Conservation (phyloP, 64 coral and sea anemone genomes). For the Porites australiensis region DNA sequence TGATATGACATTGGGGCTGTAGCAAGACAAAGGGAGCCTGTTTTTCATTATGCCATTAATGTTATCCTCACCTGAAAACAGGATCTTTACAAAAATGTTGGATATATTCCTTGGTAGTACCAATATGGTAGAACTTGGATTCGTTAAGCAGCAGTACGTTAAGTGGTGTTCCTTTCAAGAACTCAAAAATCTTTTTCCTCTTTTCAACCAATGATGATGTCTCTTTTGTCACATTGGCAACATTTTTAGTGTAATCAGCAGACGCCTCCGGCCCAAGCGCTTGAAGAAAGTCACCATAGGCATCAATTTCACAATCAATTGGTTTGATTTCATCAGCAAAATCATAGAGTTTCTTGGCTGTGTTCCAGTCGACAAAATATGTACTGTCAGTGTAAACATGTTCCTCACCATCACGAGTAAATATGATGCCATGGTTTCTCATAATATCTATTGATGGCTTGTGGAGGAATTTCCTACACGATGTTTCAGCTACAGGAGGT, state of each 20-base stretch:
- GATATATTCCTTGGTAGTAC: slow-evolving; percentile 89
- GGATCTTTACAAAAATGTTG: slow-evolving; percentile 88
- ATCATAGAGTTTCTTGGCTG: slow-evolving; percentile 70
- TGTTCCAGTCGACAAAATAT: slow-evolving; percentile 90
- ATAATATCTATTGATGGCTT: slow-evolving; percentile 86
- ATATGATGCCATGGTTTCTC: slow-evolving; percentile 78
- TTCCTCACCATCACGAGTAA: slow-evolving; percentile 63
- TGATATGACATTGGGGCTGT: too few species aligned
- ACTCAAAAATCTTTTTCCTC: slow-evolving; percentile 82
- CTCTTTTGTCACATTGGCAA: slow-evolving; percentile 91
- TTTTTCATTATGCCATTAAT: too few species aligned
- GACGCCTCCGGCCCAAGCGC: slow-evolving; percentile 78
- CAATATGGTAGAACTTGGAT: slow-evolving; percentile 97
- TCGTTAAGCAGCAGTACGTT: slow-evolving; percentile 95
- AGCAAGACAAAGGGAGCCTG: too few species aligned
- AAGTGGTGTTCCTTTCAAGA: slow-evolving; percentile 85
- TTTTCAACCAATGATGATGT: slow-evolving; percentile 79
- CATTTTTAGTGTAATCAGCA: slow-evolving; percentile 81
- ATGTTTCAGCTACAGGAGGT: slow-evolving; percentile 63
- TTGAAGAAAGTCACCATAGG: slow-evolving; percentile 89
- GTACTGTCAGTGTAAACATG: slow-evolving; percentile 93
- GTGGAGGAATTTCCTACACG: slow-evolving; percentile 91
- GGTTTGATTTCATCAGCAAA: slow-evolving; percentile 70
- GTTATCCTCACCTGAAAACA: slow-evolving; percentile 73
- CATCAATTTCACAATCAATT: slow-evolving; percentile 89